Base-by-base conservation (phyloP, 2,888 invertebrate genomes). In the Drosophila planitibia region DNA sequence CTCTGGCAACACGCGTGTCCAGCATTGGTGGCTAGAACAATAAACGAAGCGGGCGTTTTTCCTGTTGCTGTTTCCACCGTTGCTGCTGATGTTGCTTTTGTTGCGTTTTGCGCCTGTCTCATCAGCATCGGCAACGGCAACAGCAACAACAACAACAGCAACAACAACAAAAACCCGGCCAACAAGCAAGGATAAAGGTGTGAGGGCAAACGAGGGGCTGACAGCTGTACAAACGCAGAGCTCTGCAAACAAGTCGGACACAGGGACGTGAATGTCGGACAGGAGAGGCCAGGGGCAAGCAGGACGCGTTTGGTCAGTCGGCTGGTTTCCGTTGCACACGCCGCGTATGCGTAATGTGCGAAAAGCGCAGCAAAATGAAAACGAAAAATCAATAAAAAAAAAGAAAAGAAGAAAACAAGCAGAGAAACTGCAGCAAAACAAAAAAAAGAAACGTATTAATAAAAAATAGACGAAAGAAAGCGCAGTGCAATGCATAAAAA, bases 231-330 rank as follows among this genome's bases (percentile, higher is more conserved):
- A 79, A 81, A 85, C 82, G 82, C 65, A 76, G 84, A 81, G 82
- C 78, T 80, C 79, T 82, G 82, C 91, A 91, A 87, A 88, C 89
- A 88, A 86, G 81, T 79, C 81, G 35, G 60, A 44, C 69, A 47
- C 44, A 39, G 39, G 57, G 55, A 39, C 37, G 37, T 14, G n/a
- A 16, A 25, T 28, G 39, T 16, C 14, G 22, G 58, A 12, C 51
- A 44, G 19, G 57, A 25, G 35, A n/a, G 22, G 35, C 66, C 67
- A 66, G 55, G 55, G 65, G 33, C 53, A 66, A 74, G 30, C 65
- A 76, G 91, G 91, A 89, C 81, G 86, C 91, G 86, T 91, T 88
- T 87, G 92, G 92, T 90, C 92, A 92, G 91, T 90, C 82, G 90
- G 64, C 83, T 79, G 91, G 92, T 92, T 92, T 92, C 91, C 92